Evolutionary conservation across 2,888 invertebrate genomes (phyloP).

Genomic region (Drosophila atripex): DNA sequence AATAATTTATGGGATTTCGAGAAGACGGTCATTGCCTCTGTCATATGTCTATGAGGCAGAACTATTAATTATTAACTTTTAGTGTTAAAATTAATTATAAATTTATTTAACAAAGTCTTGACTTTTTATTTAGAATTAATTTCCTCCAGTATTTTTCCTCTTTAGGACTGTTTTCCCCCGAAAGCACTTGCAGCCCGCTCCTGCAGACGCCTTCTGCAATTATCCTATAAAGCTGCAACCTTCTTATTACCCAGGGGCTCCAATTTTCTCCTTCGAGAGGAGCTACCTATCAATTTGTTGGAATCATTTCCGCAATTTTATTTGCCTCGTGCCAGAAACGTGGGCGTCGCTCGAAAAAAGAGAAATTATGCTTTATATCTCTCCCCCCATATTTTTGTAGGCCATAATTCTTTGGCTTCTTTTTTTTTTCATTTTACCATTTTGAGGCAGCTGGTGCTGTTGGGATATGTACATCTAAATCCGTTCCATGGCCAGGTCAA

Average conservation of each 20-base stretch:
- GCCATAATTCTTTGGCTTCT: slow-evolving; percentile 65
- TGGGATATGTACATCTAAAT: slow-evolving; percentile 66
- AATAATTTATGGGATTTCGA: neutral
- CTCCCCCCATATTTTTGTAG: slow-evolving; percentile 19
- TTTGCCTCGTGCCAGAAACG: slow-evolving; percentile 72
- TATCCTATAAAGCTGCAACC: slow-evolving; percentile 37
- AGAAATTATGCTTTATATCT: slow-evolving; percentile 44
- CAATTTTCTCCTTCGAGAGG: slow-evolving; percentile 21
- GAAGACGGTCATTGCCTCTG: neutral
- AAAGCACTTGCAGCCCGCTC: slow-evolving; percentile 20
- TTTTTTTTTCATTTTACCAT: slow-evolving; percentile 15
- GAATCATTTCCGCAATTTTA: slow-evolving; percentile 81
- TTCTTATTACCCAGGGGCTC: slow-evolving; percentile 16
- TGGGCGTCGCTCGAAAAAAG: slow-evolving; percentile 57
- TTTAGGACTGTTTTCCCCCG: slow-evolving; percentile 1
- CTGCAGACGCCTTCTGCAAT: slow-evolving; percentile 25
- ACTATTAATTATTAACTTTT: too few relatives aligned
- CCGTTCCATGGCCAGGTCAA: slow-evolving; percentile 76
- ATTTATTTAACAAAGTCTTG: neutral
- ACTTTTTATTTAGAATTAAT: neutral
- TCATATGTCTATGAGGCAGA: too few relatives aligned
- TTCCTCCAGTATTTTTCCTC: neutral
- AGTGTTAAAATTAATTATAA: too few relatives aligned
- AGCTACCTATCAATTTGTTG: slow-evolving; percentile 79
- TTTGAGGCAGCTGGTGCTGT: slow-evolving; percentile 39